Conservation (phyloP, 2,113 vertebrate genomes). For the Chrysemys picta region DNA sequence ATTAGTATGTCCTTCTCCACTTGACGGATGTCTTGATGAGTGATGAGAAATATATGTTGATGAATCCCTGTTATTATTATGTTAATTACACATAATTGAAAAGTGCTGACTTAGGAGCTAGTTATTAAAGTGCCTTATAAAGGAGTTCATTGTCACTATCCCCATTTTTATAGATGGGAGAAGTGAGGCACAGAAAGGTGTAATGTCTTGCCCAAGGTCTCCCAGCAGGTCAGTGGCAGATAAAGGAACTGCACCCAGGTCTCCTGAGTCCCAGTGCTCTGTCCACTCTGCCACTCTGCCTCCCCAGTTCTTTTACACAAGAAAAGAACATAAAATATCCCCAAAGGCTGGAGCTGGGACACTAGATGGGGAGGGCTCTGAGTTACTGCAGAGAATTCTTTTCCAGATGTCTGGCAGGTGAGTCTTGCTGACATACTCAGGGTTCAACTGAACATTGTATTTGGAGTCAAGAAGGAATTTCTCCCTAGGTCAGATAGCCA, state of each 20-base stretch:
- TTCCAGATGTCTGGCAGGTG: neutral
- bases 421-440: neutral
- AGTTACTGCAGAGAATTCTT: neutral
- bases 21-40: neutral
- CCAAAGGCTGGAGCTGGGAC: neutral
- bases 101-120: too few relatives aligned
- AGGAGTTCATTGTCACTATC: neutral
- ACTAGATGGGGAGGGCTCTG: neutral
- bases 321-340: neutral
- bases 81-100: neutral
- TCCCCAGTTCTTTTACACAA: neutral
- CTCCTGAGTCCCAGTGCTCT: neutral
- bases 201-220: neutral
- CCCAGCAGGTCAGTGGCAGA: neutral
- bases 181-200: neutral
- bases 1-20: neutral
- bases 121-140: neutral
- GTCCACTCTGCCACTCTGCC: neutral
- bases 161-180: neutral
- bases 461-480: too few relatives aligned
- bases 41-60: neutral
- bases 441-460: neutral
- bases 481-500: neutral
- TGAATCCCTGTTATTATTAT: neutral
- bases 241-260: neutral